phyloP scores from a whole-genome alignment of 2,797 vertebrate species.

The Erethizon dorsatum region DNA sequence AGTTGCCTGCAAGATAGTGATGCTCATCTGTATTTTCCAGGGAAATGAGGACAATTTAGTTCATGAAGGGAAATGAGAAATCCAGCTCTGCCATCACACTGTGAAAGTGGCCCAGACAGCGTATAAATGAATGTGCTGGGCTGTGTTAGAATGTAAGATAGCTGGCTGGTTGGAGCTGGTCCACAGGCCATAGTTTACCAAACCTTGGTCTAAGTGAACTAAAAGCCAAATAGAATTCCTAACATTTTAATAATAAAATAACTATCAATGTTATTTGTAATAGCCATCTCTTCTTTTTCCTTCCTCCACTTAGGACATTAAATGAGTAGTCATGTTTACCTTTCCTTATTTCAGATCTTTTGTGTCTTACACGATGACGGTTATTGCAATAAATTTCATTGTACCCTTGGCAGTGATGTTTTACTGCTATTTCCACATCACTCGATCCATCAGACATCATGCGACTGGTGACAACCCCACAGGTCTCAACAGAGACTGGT shows the following conservation, averaged over 20 bases:
- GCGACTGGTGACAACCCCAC: slow-evolving; percentile 90
- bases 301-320: neutral
- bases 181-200: neutral
- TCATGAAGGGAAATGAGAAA: neutral
- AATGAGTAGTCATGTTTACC: neutral
- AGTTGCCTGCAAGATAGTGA: neutral
- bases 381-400: slow-evolving; percentile 96
- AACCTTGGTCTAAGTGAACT: neutral
- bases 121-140: neutral
- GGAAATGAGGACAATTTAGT: neutral
- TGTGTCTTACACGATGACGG: slow-evolving; percentile 94
- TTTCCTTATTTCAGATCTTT: slow-evolving; percentile 90
- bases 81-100: neutral
- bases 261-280: slow-evolving; percentile 73
- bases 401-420: slow-evolving; percentile 96
- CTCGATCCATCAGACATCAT: slow-evolving; percentile 92
- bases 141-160: neutral
- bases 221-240: neutral
- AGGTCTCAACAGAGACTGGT: slow-evolving; percentile 94
- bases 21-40: neutral
- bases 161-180: too few species aligned
- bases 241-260: neutral
- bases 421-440: slow-evolving; percentile 98
- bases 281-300: neutral
- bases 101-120: neutral